Conservation (phyloP, 2,797 vertebrate genomes). For the Coregonus ussuriensis region DNA sequence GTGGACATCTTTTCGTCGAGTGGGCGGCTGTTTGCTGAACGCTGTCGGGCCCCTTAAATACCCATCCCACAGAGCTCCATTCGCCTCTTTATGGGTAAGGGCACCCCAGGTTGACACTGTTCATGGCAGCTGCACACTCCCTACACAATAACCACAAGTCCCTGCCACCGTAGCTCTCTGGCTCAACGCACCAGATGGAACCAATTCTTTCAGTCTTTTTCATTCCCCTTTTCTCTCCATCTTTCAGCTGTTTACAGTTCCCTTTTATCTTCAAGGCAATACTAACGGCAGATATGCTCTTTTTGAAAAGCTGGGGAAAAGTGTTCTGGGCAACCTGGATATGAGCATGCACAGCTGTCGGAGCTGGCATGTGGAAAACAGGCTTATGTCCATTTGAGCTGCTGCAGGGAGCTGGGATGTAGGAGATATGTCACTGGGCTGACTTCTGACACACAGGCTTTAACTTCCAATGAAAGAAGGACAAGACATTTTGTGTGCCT, state of each 20-base stretch:
- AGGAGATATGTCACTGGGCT: slow-evolving; percentile 55
- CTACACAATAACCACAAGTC: slow-evolving; percentile 58
- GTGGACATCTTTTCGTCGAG: neutral
- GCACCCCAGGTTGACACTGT: slow-evolving; percentile 56
- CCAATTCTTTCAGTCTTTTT: slow-evolving; percentile 57
- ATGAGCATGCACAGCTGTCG: slow-evolving; percentile 72
- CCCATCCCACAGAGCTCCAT: neutral
- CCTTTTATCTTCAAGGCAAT: slow-evolving; percentile 44
- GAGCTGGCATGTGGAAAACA: slow-evolving; percentile 72
- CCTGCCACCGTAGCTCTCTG: slow-evolving; percentile 46
- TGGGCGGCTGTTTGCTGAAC: slow-evolving; percentile 15
- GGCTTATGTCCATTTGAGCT: slow-evolving; percentile 68
- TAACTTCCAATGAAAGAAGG: slow-evolving; percentile 48
- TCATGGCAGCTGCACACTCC: slow-evolving; percentile 55
- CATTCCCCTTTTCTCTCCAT: slow-evolving; percentile 46
- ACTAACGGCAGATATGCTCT: slow-evolving; percentile 47
- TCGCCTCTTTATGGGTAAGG: slow-evolving; percentile 41
- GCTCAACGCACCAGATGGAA: slow-evolving; percentile 66
- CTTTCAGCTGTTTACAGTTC: slow-evolving; percentile 61
- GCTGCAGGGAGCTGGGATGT: slow-evolving; percentile 39
- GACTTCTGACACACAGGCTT: slow-evolving; percentile 59
- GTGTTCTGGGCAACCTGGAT: slow-evolving; percentile 61
- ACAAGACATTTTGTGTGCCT: slow-evolving; percentile 20
- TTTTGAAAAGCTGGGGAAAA: slow-evolving; percentile 57
- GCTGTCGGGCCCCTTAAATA: slow-evolving; percentile 16